Conservation (phyloP, 2,888 invertebrate genomes). For the Zele albiditarsus region DNA sequence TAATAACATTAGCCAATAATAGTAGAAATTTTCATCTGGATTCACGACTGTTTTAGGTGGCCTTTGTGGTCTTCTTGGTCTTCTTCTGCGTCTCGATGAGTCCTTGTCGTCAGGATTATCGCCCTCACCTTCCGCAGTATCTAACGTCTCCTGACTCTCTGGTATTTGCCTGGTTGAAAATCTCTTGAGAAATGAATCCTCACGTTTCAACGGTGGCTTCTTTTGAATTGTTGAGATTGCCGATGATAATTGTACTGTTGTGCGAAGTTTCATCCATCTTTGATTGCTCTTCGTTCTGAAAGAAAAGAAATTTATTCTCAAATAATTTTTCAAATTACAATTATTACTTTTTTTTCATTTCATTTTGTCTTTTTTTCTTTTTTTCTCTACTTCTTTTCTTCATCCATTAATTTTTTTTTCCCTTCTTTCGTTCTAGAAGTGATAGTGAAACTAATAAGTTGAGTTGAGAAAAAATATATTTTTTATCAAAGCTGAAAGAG, state of each 20-base stretch:
- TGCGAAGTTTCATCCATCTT: slow-evolving; percentile 96
- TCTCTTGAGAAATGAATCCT: slow-evolving; percentile 93
- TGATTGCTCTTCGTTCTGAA: slow-evolving; percentile 93
- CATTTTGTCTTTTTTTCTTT: background rate
- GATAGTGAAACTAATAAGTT: slow-evolving; percentile 8
- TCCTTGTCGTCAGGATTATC: slow-evolving; percentile 74
- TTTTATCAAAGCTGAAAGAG: slow-evolving; percentile 17
- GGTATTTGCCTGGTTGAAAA: slow-evolving; percentile 95
- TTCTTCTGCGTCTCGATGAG: slow-evolving; percentile 76
- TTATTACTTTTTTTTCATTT: background rate
- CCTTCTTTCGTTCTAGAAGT: background rate
- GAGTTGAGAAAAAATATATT: background rate
- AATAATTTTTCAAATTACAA: background rate
- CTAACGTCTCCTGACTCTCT: slow-evolving; percentile 87
- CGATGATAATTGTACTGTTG: slow-evolving; percentile 93
- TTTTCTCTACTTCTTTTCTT: background rate
- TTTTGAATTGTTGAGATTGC: slow-evolving; percentile 86
- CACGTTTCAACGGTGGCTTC: slow-evolving; percentile 91
- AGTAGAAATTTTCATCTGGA: slow-evolving; percentile 96
- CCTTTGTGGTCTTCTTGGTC: slow-evolving; percentile 81
- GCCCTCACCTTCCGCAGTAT: slow-evolving; percentile 81
- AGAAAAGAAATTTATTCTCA: slow-evolving; percentile 34
- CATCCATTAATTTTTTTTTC: background rate
- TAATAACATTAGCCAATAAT: slow-evolving; percentile 94
- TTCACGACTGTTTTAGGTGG: slow-evolving; percentile 90